A percentile compares a stretch with the other conserved stretches of the same genome.
phyloP scores from a whole-genome alignment of 2,888 invertebrate species.

The Mycogona germanica region DNA sequence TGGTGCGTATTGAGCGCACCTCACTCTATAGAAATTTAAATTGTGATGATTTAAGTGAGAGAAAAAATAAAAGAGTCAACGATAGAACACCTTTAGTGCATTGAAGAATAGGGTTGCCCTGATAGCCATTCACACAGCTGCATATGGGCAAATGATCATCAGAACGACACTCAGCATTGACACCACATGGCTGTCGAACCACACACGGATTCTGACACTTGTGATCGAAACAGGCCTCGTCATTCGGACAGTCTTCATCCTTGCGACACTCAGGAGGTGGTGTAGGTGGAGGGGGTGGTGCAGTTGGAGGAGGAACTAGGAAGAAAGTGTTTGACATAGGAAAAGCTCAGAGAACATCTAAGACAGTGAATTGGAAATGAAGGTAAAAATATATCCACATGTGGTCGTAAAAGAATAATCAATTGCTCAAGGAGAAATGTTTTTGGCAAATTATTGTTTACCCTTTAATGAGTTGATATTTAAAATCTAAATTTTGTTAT shows the following conservation, averaged over 20 bases:
- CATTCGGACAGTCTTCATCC: conserved; percentile 25
- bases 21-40: background rate
- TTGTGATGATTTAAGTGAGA: background rate
- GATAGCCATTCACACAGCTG: conserved; percentile 26
- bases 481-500: too few relatives aligned
- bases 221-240: conserved; percentile 24
- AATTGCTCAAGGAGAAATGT: too few relatives aligned
- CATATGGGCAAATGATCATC: conserved; percentile 31
- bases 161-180: conserved; percentile 61
- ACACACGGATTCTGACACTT: conserved; percentile 38
- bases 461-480: too few relatives aligned
- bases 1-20: too few relatives aligned
- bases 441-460: too few relatives aligned
- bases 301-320: background rate
- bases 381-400: too few relatives aligned
- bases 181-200: conserved; percentile 62
- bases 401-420: too few relatives aligned
- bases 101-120: conserved; percentile 71
- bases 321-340: too few relatives aligned
- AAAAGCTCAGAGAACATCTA: too few relatives aligned
- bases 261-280: conserved; percentile 21
- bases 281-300: background rate
- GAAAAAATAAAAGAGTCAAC: background rate
- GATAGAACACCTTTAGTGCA: conserved; percentile 35
- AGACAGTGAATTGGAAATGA: too few relatives aligned